Base-by-base conservation (phyloP, 2,888 invertebrate species). In the Nymphalis urticae region DNA sequence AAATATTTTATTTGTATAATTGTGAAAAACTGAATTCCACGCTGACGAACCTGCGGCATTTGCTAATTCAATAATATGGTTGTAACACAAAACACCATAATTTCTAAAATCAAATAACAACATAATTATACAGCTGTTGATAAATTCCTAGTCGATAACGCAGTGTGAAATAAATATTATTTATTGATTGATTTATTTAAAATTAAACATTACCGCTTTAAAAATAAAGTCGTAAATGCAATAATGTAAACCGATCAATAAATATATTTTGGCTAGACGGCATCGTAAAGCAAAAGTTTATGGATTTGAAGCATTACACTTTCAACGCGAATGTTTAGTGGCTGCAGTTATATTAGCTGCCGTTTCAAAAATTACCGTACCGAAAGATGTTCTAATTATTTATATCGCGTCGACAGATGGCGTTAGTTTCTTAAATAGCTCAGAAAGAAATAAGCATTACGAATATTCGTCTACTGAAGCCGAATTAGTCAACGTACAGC, bases 241-340 rank as follows among this genome's bases (percentile, higher is more conserved):
- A 75, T 71, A 77, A 75, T 73, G 64, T 63, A 69, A 7, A 17
- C 13, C 27, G 73, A 67, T 24, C 73, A 73, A 77, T 85, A 83
- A 84, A 83, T 80, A 72, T 79, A 82, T 84, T n/a, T 79, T 76
- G 85, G 82, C 85, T 85, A 87, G 86, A 86, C 86, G 76, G 77
- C 79, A 79, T 85, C 86, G 80, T 88, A 87, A 87, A 85, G 68
- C 77, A 50, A 72, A 75, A 69, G 69, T 86, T 87, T 85, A 87
- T 84, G 78, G 81, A 75, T 77, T 79, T 81, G 78, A 80, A 82
- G 79, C 82, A 83, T 83, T 82, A 85, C 76, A 80, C 79, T 82
- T 76, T 80, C 79, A 78, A 76, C 78, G 75, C 65, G 59, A 68
- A 68, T 70, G 73, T 74, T 78, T 75, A 75, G 72, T 66, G 61